Percentiles rank a stretch among this genome's conserved stretches.
phyloP scores from a whole-genome alignment of 1,140 invertebrate species.

The Atopsyche davidsoni region DNA sequence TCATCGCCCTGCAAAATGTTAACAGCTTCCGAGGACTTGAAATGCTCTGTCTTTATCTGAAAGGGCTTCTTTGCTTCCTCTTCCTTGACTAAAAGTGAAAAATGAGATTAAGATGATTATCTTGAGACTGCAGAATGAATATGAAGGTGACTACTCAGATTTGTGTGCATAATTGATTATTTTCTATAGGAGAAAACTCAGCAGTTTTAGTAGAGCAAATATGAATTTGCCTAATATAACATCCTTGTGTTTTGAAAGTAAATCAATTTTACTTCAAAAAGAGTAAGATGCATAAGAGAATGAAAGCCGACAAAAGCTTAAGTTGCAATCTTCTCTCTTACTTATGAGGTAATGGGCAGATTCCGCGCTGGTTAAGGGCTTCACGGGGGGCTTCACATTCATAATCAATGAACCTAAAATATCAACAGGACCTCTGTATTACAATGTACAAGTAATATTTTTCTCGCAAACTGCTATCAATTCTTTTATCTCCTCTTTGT shows the following conservation, averaged over 20 bases:
- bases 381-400: too few relatives aligned
- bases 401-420: too few relatives aligned
- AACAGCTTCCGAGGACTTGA: slow-evolving; percentile 35
- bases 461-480: too few relatives aligned
- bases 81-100: slow-evolving; percentile 18
- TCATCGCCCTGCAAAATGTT: slow-evolving; percentile 37
- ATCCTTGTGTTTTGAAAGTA: slow-evolving; percentile 13
- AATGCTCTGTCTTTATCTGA: slow-evolving; percentile 32
- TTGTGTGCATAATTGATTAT: slow-evolving; percentile 4
- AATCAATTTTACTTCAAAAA: slow-evolving; percentile 11
- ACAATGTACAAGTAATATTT: too few relatives aligned
- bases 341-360: too few relatives aligned
- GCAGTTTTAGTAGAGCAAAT: neutral
- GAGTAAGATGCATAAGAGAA: too few relatives aligned
- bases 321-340: too few relatives aligned
- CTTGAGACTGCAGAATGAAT: too few relatives aligned
- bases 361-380: too few relatives aligned
- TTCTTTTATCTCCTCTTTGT: too few relatives aligned
- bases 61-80: slow-evolving; percentile 2
- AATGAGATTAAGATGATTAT: neutral
- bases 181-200: neutral
- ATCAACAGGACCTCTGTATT: too few relatives aligned
- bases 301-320: too few relatives aligned
- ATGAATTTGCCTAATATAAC: slow-evolving; percentile 3
- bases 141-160: slow-evolving; percentile 5